phyloP scores from a whole-genome alignment of 2,888 invertebrate species.

The Watsonalla binaria region DNA sequence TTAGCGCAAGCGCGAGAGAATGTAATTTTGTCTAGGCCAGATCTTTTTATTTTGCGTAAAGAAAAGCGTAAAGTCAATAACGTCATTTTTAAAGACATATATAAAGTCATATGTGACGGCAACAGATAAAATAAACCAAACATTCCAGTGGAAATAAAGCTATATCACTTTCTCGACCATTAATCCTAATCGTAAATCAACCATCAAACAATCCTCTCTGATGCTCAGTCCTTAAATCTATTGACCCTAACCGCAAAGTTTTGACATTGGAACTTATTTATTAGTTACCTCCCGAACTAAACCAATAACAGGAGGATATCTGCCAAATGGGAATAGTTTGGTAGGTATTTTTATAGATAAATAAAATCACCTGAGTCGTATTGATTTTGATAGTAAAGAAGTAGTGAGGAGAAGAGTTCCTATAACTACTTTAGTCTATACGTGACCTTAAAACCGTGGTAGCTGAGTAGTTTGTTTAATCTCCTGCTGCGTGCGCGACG shows the following conservation, averaged over 20 bases:
- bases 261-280: slow-evolving; percentile 27
- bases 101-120: background rate
- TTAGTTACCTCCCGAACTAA: slow-evolving; percentile 22
- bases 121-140: background rate
- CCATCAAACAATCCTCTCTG: slow-evolving; percentile 1
- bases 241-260: slow-evolving; percentile 16
- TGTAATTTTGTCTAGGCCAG: too few species aligned
- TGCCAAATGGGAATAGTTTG: slow-evolving; percentile 1
- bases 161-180: background rate
- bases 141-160: background rate
- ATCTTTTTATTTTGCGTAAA: too few species aligned
- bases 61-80: too few species aligned
- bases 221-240: background rate
- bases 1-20: too few species aligned
- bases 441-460: too few species aligned
- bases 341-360: background rate
- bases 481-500: too few species aligned
- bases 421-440: too few species aligned
- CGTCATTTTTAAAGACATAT: too few species aligned
- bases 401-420: too few species aligned
- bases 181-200: slow-evolving; percentile 3
- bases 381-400: too few species aligned
- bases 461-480: too few species aligned
- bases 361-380: too few species aligned
- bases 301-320: slow-evolving; percentile 1